Conservation (phyloP, 2,888 invertebrate species). For the Diarsia dahlii region DNA sequence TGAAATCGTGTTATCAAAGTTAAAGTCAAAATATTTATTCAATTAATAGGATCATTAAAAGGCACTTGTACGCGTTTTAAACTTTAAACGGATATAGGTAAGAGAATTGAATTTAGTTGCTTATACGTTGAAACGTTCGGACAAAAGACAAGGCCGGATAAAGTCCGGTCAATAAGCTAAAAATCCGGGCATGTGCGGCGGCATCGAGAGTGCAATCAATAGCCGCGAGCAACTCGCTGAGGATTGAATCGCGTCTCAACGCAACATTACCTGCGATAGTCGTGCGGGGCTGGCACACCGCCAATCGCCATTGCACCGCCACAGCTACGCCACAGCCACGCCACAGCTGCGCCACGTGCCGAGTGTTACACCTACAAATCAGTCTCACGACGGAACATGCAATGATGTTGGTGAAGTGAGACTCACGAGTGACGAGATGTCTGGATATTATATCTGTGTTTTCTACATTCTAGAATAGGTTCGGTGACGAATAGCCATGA, state of each 20-base stretch:
- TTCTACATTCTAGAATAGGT: not conserved
- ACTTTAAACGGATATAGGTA: not conserved
- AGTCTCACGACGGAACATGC: not conserved
- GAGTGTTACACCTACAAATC: not conserved
- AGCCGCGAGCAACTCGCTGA: constrained; percentile 25
- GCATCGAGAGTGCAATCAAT: constrained; percentile 17
- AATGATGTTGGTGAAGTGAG: not conserved
- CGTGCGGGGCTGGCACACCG: not conserved
- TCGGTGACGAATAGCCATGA: not conserved
- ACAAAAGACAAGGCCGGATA: not conserved
- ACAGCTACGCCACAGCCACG: not conserved
- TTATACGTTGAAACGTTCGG: not conserved
- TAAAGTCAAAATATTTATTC: not conserved
- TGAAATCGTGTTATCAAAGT: not conserved
- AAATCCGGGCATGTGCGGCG: not conserved
- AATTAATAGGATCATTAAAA: not conserved
- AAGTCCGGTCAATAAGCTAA: not conserved
- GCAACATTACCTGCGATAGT: constrained; percentile 10
- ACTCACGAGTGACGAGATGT: no score
- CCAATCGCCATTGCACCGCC: constrained; percentile 5
- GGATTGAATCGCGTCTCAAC: constrained; percentile 27
- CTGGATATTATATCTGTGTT: not conserved
- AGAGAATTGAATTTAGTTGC: not conserved
- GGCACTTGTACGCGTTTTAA: not conserved
- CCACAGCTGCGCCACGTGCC: no score